Base-by-base conservation (phyloP, 1,140 invertebrate genomes). In the Drosophila pachea region DNA sequence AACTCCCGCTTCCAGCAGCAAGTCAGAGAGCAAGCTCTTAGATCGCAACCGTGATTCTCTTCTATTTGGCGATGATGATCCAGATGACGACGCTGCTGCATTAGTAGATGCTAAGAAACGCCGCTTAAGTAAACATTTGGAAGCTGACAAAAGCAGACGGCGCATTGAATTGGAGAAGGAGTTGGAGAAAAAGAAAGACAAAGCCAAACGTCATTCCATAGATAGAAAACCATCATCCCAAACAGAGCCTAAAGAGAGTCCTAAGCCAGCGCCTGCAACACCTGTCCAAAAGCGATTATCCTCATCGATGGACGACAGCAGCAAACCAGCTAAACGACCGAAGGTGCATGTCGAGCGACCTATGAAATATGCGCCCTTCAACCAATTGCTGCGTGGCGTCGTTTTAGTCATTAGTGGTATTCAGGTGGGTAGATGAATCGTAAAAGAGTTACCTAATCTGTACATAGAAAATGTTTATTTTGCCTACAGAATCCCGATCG, bases 361-460 rank as follows among this genome's bases (percentile, higher is more conserved):
- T 2, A 58, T 69, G 0, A 49, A 76, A 32, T 89, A 76, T 62
- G 91, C 91, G 84, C 91, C 92, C 2, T 94, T 93, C 68, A 87
- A 89, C 64, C 84, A 91, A 68, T 78, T 94, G 22, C 90, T 95
- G 87, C 91, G 92, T 45, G 92, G 91, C 43, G 95, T 97, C 29
- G 91, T 93, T 11, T 92, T 97, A 90, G 94, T 94, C 4, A 91
- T 98, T 54, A 97, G 95, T 90, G 96, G 96, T 0, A 97, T 95
- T 90, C 86, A 89, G 83, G 87, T 67, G 54, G 14, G 49, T 35
- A 7, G 49, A 0, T 35, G n/a, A 32, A 0, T 7, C 12, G 2
- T 0, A 7, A 61, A 29, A 5, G 7, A n/a, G 4, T 5, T 35
- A 0, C 0, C 7, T 0, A 7, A 61, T 22, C 2, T 3, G 31